Evolutionary conservation across 2,888 invertebrate species (phyloP).

Genomic region (Drosophila nigricruria): DNA sequence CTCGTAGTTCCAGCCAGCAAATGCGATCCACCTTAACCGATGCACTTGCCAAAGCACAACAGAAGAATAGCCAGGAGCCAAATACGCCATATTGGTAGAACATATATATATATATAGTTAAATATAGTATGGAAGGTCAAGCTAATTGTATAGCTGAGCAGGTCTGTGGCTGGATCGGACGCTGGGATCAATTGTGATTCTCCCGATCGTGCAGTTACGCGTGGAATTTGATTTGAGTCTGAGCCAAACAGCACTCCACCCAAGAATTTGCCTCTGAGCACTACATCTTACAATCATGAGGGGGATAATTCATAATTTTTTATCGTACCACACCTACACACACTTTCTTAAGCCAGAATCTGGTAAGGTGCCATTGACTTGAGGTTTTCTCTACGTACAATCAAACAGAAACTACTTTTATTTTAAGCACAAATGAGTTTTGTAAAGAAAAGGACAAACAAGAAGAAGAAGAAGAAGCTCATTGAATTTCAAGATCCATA

Average conservation of each 20-base stretch:
- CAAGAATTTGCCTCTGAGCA: conserved; percentile 24
- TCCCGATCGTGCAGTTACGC: conserved; percentile 11
- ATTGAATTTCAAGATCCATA: conserved; percentile 55
- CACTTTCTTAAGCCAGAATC: conserved; percentile 44
- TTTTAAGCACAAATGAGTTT: conserved; percentile 48
- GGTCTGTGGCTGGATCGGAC: conserved; percentile 32
- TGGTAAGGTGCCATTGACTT: conserved; percentile 59
- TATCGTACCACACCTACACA: conserved; percentile 26
- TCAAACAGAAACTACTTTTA: conserved; percentile 76
- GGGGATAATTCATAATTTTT: conserved; percentile 26
- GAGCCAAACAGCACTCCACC: conserved; percentile 15
- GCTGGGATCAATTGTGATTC: conserved; percentile 6
- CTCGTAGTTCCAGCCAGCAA: conserved; percentile 72
- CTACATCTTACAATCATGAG: not conserved
- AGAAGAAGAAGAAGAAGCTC: conserved; percentile 13
- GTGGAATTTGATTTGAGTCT: conserved; percentile 44
- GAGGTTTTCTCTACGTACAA: conserved; percentile 49
- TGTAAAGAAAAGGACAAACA: conserved; percentile 28
- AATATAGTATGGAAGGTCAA: conserved; percentile 8
- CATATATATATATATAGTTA: not conserved
- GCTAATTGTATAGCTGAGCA: conserved; percentile 40
- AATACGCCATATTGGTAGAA: conserved; percentile 82
- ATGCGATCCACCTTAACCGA: conserved; percentile 77
- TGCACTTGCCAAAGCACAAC: conserved; percentile 73
- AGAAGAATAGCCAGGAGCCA: conserved; percentile 56